Conservation (phyloP, 2,113 vertebrate species). For the Astatoreochromis straeleni region DNA sequence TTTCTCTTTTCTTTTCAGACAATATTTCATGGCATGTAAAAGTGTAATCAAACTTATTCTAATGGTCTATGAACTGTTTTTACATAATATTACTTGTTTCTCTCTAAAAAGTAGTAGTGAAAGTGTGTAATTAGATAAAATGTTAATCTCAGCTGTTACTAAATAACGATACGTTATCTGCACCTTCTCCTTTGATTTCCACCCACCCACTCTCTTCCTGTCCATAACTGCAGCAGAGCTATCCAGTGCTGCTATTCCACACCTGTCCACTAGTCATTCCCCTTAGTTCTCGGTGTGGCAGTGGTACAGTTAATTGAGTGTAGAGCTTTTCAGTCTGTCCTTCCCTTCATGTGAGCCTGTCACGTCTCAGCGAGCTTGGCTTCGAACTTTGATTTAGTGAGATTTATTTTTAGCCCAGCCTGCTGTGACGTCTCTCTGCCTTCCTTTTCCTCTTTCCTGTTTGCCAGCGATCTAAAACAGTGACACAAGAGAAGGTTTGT, state of each 20-base stretch:
- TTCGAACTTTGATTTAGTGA: not conserved
- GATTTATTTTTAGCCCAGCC: not conserved
- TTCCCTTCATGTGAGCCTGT: not conserved
- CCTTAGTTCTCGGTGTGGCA: not conserved
- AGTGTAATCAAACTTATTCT: not conserved
- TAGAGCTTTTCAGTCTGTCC: not conserved
- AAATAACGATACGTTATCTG: not conserved
- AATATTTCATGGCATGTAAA: not conserved
- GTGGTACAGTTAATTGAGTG: not conserved
- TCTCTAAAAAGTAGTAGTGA: not conserved
- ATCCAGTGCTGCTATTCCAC: not conserved
- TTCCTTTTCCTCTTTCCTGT: not conserved
- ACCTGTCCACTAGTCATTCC: not conserved
- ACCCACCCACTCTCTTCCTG: not conserved
- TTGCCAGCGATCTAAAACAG: not conserved
- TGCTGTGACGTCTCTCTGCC: not conserved
- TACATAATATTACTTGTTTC: not conserved
- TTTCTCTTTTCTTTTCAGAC: not conserved
- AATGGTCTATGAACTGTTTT: not conserved
- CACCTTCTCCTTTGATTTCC: not conserved
- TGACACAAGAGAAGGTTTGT: not conserved
- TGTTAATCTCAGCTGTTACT: not conserved
- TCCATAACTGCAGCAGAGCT: not conserved
- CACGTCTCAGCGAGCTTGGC: not conserved
- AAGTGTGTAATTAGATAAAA: not conserved